Conservation (phyloP, 2,888 invertebrate genomes). For the Leucophenga montana region DNA sequence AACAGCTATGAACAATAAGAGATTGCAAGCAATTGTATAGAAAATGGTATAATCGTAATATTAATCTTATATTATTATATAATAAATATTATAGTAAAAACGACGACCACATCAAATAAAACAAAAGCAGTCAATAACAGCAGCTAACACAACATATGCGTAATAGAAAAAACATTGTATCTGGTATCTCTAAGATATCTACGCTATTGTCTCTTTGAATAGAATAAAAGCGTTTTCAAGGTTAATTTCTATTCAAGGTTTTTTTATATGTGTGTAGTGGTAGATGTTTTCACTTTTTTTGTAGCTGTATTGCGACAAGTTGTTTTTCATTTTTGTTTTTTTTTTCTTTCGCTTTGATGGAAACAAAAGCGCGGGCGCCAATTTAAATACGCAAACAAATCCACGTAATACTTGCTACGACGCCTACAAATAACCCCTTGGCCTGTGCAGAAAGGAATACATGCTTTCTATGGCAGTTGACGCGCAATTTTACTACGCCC, state of each 20-base stretch:
- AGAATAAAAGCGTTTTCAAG: constrained; percentile 19
- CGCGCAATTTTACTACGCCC: neutral
- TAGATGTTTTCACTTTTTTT: neutral
- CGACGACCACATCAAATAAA: neutral
- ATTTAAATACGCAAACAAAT: constrained; percentile 25
- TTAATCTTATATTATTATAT: too few species aligned
- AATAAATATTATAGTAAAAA: too few species aligned
- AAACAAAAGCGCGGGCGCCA: neutral
- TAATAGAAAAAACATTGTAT: too few species aligned
- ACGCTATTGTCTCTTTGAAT: neutral
- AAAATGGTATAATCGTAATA: too few species aligned
- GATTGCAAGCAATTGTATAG: too few species aligned
- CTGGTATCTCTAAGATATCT: too few species aligned
- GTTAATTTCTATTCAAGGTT: constrained; percentile 21
- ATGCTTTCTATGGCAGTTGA: neutral
- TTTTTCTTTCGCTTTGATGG: neutral
- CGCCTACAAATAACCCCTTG: neutral
- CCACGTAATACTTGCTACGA: constrained; percentile 15
- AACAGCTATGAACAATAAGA: too few species aligned
- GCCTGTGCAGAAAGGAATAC: neutral
- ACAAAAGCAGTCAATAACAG: neutral
- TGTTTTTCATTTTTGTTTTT: constrained; percentile 8
- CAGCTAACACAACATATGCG: neutral
- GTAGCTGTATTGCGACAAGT: neutral
- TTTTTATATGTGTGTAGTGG: neutral